These are phyloP conservation scores for Oriolus oriolus DNA, from an alignment of 2,113 vertebrate genomes.

Conservation along the genomic window DNA sequence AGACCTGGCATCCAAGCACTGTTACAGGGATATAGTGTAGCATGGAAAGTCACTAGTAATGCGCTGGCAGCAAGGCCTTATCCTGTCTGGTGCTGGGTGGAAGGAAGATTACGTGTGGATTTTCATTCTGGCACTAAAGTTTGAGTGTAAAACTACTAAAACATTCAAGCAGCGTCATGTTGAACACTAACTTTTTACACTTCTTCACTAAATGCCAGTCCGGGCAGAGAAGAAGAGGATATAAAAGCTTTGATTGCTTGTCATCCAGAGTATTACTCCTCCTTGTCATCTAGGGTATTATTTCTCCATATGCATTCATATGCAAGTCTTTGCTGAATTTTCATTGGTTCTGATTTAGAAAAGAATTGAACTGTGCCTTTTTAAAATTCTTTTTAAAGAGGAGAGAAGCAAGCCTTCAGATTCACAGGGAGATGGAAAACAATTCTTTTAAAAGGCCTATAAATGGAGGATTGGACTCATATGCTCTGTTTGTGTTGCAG, in stretches of 20 bases:
- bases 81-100: neutral
- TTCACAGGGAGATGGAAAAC: neutral
- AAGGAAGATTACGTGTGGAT: neutral
- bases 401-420: neutral
- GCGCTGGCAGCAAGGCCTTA: neutral
- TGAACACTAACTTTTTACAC: neutral
- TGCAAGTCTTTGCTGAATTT: neutral
- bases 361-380: neutral
- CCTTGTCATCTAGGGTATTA: neutral
- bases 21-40: neutral
- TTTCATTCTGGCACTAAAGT: neutral
- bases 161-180: neutral
- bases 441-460: neutral
- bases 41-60: neutral
- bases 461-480: neutral
- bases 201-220: neutral
- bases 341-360: neutral
- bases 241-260: neutral
- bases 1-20: neutral
- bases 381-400: neutral
- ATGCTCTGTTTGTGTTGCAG: conserved; percentile 4
- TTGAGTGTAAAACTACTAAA: neutral
- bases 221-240: neutral
- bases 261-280: neutral
- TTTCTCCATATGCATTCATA: neutral